These are phyloP conservation scores for Podotricha telesiphe DNA, from an alignment of 2,888 invertebrate species.

Conservation along the genomic window DNA sequence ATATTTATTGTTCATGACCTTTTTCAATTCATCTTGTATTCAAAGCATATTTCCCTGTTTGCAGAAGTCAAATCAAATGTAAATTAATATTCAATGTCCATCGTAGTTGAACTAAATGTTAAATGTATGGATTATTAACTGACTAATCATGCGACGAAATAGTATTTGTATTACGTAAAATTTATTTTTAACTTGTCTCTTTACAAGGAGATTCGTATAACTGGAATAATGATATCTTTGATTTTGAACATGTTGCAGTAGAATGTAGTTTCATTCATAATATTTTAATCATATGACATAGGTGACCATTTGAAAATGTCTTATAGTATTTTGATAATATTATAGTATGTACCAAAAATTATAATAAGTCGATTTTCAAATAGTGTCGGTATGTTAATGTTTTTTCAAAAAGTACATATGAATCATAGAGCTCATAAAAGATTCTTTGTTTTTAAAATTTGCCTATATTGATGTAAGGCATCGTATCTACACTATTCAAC, in stretches of 20 bases:
- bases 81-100: conserved; percentile 36
- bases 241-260: too few relatives aligned
- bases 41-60: conserved; percentile 38
- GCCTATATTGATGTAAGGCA: too few relatives aligned
- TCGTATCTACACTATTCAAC: too few relatives aligned
- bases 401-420: not conserved
- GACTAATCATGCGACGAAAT: conserved; percentile 3
- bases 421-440: not conserved
- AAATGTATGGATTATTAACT: conserved; percentile 25
- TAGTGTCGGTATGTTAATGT: not conserved
- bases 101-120: conserved; percentile 31
- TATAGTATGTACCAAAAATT: too few relatives aligned
- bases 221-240: too few relatives aligned
- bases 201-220: too few relatives aligned
- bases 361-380: too few relatives aligned
- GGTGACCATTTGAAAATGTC: too few relatives aligned
- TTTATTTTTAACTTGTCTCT: conserved; percentile 13
- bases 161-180: conserved; percentile 14
- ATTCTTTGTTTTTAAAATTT: too few relatives aligned
- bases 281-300: too few relatives aligned
- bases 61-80: conserved; percentile 13
- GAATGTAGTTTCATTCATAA: too few relatives aligned
- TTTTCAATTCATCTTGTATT: conserved; percentile 28
- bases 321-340: too few relatives aligned
- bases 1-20: conserved; percentile 25